Conservation (phyloP, 2,888 invertebrate species). For the Ormyrus nitidulus region DNA sequence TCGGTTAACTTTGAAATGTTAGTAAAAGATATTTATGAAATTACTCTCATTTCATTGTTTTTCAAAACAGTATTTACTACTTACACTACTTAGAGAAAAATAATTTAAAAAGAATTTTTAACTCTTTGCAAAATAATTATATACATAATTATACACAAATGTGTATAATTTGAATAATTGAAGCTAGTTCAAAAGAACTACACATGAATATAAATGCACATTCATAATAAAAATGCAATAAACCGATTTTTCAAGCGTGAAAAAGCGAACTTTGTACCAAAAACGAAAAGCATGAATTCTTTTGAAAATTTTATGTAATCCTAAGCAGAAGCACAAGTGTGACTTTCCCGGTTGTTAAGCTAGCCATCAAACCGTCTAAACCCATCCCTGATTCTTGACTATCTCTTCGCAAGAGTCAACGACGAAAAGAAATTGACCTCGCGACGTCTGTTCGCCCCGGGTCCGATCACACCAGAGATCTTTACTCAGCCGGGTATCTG, state of each 20-base stretch:
- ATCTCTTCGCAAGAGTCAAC: slow-evolving; percentile 47
- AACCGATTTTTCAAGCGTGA: too few relatives aligned
- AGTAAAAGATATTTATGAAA: background rate
- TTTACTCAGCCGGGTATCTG: slow-evolving; percentile 69
- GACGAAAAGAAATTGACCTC: slow-evolving; percentile 53
- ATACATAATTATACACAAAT: slow-evolving; percentile 4
- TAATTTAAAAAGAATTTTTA: too few relatives aligned
- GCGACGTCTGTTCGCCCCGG: slow-evolving; percentile 22
- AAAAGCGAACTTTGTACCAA: too few relatives aligned
- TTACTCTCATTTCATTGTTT: background rate
- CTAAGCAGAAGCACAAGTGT: slow-evolving; percentile 8
- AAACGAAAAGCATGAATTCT: slow-evolving; percentile 8
- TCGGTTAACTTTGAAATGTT: background rate
- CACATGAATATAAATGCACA: background rate
- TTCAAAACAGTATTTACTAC: background rate
- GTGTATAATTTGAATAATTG: background rate
- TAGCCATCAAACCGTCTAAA: slow-evolving; percentile 38
- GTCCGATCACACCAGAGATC: slow-evolving; percentile 12
- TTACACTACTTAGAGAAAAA: too few relatives aligned
- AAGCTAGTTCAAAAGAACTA: too few relatives aligned
- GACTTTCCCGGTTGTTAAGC: background rate
- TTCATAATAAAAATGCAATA: background rate
- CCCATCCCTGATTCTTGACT: slow-evolving; percentile 47
- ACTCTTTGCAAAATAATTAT: background rate
- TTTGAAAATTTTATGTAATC: slow-evolving; percentile 31